Conservation (phyloP, 2,888 invertebrate genomes). For the Cepaea hortensis region DNA sequence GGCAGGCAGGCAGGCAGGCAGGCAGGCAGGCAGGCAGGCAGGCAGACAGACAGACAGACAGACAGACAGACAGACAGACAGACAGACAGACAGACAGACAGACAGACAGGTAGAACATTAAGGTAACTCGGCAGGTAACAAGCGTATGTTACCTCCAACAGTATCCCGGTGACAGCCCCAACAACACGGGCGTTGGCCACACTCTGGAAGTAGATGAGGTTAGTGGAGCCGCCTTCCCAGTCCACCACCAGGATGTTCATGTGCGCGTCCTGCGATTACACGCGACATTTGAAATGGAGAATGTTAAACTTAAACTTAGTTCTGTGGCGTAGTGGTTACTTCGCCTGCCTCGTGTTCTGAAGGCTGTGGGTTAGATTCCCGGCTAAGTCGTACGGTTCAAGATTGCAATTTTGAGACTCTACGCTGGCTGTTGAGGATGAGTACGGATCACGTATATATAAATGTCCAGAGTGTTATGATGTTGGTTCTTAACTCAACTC, state of each 20-base stretch:
- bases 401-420: too few relatives aligned
- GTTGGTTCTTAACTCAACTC: too few relatives aligned
- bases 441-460: too few relatives aligned
- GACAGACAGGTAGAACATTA: conserved; percentile 27
- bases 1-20: too few relatives aligned
- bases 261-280: conserved; percentile 4
- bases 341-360: too few relatives aligned
- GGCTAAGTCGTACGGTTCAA: too few relatives aligned
- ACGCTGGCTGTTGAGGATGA: too few relatives aligned
- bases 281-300: too few relatives aligned
- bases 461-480: too few relatives aligned
- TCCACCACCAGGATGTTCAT: conserved; percentile 66
- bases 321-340: too few relatives aligned
- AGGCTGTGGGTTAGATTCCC: too few relatives aligned
- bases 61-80: conserved; percentile 26
- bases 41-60: conserved; percentile 28
- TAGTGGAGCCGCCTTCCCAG: conserved; percentile 64
- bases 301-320: too few relatives aligned
- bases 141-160: conserved; percentile 56
- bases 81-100: conserved; percentile 32
- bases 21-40: background rate
- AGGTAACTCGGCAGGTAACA: background rate
- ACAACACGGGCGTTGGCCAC: conserved; percentile 75
- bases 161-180: conserved; percentile 70
- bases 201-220: conserved; percentile 73